These are phyloP conservation scores for Phainopepla nitens DNA, from an alignment of 2,113 vertebrate genomes.

Conservation along the genomic window DNA sequence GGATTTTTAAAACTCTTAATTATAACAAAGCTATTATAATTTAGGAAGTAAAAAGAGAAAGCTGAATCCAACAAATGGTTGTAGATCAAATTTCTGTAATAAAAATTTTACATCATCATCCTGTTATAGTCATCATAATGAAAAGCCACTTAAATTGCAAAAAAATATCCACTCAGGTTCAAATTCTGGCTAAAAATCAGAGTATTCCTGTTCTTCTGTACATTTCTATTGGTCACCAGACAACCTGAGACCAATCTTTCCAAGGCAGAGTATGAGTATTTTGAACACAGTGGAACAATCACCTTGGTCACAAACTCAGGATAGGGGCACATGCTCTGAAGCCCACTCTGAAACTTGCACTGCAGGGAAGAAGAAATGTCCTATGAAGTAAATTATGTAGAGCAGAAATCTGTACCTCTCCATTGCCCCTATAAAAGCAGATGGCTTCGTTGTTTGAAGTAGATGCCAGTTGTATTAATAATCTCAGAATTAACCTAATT, in stretches of 20 bases:
- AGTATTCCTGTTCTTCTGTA: background rate
- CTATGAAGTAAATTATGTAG: background rate
- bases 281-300: background rate
- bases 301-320: background rate
- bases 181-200: background rate
- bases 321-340: background rate
- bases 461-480: background rate
- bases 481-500: background rate
- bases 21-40: background rate
- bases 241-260: background rate
- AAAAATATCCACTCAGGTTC: background rate
- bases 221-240: background rate
- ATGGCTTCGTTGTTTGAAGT: background rate
- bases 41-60: background rate
- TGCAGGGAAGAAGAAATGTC: background rate
- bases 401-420: background rate
- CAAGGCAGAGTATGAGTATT: background rate
- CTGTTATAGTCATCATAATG: background rate
- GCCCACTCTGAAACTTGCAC: background rate
- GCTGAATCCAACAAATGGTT: background rate
- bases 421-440: background rate
- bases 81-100: background rate
- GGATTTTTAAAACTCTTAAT: background rate
- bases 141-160: background rate
- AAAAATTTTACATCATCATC: background rate